phyloP scores from a whole-genome alignment of 2,888 invertebrate genomes.

The Anagyrus pseudococci region DNA sequence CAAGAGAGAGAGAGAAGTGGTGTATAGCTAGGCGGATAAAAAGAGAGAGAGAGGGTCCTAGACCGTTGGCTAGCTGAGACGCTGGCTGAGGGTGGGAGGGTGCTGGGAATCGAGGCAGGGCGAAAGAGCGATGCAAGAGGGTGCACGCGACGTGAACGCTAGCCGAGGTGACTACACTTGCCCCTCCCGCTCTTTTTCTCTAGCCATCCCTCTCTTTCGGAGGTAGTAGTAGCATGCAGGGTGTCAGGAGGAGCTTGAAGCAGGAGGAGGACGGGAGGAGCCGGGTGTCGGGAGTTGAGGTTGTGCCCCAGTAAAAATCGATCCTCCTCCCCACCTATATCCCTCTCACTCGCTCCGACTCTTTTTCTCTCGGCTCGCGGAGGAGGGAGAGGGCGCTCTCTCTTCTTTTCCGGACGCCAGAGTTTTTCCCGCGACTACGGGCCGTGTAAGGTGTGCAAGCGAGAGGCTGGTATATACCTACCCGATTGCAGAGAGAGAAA shows the following conservation, averaged over 20 bases:
- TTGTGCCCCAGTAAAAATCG: slow-evolving; percentile 65
- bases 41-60: slow-evolving; percentile 30
- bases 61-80: slow-evolving; percentile 35
- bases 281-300: slow-evolving; percentile 53
- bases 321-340: slow-evolving; percentile 58
- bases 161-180: slow-evolving; percentile 21
- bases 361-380: slow-evolving; percentile 1
- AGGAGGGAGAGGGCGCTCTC: slow-evolving; percentile 4
- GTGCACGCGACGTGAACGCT: slow-evolving; percentile 34
- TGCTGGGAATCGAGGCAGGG: slow-evolving; percentile 19
- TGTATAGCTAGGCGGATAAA: slow-evolving; percentile 24
- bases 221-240: slow-evolving; percentile 43
- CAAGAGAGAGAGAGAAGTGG: too few species aligned
- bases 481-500: slow-evolving; percentile 36
- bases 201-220: slow-evolving; percentile 35
- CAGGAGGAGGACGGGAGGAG: slow-evolving; percentile 49
- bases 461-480: slow-evolving; percentile 34
- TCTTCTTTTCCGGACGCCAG: slow-evolving; percentile 36
- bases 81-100: slow-evolving; percentile 14
- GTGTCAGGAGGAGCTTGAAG: slow-evolving; percentile 37
- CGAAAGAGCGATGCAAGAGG: slow-evolving; percentile 32
- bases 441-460: slow-evolving; percentile 43
- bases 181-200: slow-evolving; percentile 18
- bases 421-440: slow-evolving; percentile 37
- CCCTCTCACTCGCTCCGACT: slow-evolving; percentile 9